Percentiles rank a stretch among this genome's conserved stretches.
These are phyloP conservation scores for Trypoxylus dichotomus DNA, from an alignment of 1,140 invertebrate genomes.

Conservation along the genomic window DNA sequence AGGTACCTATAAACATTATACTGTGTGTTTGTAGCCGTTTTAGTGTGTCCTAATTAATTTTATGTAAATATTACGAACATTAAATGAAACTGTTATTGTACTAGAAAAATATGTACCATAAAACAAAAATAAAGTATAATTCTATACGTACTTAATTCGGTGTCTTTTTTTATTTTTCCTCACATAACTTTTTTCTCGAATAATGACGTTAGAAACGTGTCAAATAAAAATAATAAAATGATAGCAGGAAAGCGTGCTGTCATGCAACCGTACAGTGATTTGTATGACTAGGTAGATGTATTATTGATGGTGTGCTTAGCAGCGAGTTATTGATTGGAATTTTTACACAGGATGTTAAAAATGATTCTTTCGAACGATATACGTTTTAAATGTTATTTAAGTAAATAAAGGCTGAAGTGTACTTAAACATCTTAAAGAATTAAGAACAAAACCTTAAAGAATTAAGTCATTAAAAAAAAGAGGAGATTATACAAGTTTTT, in stretches of 20 bases:
- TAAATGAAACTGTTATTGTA: background rate
- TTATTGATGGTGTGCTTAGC: background rate
- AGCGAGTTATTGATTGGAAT: background rate
- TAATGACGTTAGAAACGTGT: background rate
- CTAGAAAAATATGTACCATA: background rate
- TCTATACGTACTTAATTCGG: background rate
- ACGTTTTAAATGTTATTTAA: too few relatives aligned
- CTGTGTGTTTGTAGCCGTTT: background rate
- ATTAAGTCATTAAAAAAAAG: too few relatives aligned
- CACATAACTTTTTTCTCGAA: background rate
- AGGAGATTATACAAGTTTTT: too few relatives aligned
- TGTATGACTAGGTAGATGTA: background rate
- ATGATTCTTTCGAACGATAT: background rate
- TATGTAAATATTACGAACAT: background rate
- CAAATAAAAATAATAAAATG: background rate
- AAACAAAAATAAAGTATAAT: background rate
- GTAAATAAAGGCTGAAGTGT: too few relatives aligned
- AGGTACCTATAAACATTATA: background rate
- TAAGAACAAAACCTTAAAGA: too few relatives aligned
- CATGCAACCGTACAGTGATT: too few relatives aligned
- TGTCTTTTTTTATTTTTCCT: background rate
- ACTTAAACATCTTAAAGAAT: too few relatives aligned
- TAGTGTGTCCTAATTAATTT: background rate
- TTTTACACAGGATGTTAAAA: background rate
- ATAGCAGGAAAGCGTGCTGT: too few relatives aligned